phyloP scores from a whole-genome alignment of 2,113 vertebrate genomes.

The Percina caprodes region DNA sequence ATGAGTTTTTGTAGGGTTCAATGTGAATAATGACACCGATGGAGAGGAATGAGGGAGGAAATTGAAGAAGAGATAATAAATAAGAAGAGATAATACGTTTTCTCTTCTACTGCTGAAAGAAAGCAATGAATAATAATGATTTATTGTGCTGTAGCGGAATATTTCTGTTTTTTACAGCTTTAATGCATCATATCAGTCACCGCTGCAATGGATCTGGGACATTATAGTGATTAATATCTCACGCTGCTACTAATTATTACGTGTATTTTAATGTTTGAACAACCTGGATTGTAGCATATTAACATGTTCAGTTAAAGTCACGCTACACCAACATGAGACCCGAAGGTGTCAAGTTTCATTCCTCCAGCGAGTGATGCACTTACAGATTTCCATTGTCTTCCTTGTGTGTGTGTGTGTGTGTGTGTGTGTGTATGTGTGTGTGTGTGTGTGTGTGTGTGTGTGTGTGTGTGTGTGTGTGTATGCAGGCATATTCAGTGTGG shows the following conservation, averaged over 20 bases:
- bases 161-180: neutral
- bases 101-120: neutral
- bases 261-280: neutral
- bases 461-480: neutral
- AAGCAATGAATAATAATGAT: neutral
- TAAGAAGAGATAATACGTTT: neutral
- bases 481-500: slow-evolving; percentile 1
- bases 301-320: neutral
- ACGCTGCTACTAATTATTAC: neutral
- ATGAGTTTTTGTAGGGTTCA: neutral
- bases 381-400: slow-evolving; percentile 14
- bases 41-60: neutral
- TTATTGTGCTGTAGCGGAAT: neutral
- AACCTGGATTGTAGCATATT: slow-evolving; percentile 16
- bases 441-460: neutral
- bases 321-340: slow-evolving; percentile 30
- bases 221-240: neutral
- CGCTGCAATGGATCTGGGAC: neutral
- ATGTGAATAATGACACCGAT: neutral
- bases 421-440: neutral
- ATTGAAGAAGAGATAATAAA: too few species aligned
- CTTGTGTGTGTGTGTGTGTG: neutral
- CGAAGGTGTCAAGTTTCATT: slow-evolving; percentile 32
- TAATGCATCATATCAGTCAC: neutral
- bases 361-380: slow-evolving; percentile 15